Evolutionary conservation across 2,888 invertebrate species (phyloP).

Genomic region (Hydroisotoma schaefferi): DNA sequence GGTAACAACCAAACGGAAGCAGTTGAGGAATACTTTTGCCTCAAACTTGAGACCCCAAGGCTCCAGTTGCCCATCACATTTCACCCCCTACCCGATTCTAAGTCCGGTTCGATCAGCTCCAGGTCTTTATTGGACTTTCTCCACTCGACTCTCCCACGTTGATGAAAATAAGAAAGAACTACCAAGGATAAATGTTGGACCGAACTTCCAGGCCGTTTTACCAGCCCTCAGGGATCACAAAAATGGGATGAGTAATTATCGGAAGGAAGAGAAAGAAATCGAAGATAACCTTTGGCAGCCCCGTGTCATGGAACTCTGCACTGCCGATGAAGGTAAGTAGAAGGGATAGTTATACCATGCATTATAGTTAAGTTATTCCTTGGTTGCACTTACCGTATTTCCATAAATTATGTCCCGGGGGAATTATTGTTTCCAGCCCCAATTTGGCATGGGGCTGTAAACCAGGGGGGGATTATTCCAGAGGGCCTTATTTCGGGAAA

Average conservation of each 20-base stretch:
- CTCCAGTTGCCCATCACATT: constrained; percentile 58
- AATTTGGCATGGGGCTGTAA: too few species aligned
- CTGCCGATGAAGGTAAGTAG: constrained; percentile 68
- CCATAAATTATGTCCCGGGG: too few species aligned
- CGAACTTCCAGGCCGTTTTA: constrained; percentile 73
- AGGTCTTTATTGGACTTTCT: constrained; percentile 67
- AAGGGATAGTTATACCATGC: too few species aligned
- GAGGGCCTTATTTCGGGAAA: too few species aligned
- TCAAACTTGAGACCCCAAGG: constrained; percentile 38
- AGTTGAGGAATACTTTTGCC: constrained; percentile 40
- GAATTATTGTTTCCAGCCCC: too few species aligned
- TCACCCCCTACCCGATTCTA: constrained; percentile 90
- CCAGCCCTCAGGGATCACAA: constrained; percentile 24
- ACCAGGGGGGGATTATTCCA: too few species aligned
- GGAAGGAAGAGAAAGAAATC: constrained; percentile 14
- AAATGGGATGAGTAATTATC: constrained; percentile 7
- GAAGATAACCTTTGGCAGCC: constrained; percentile 72
- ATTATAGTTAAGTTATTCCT: too few species aligned
- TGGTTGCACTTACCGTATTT: too few species aligned
- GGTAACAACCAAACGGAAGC: constrained; percentile 41
- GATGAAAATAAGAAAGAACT: constrained; percentile 37
- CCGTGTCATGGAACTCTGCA: constrained; percentile 65
- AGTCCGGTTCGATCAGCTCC: constrained; percentile 85
- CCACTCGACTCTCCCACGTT: constrained; percentile 35
- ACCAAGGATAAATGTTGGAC: constrained; percentile 72